These are phyloP conservation scores for Pitta sordida DNA, from an alignment of 2,113 vertebrate genomes.

Conservation along the genomic window DNA sequence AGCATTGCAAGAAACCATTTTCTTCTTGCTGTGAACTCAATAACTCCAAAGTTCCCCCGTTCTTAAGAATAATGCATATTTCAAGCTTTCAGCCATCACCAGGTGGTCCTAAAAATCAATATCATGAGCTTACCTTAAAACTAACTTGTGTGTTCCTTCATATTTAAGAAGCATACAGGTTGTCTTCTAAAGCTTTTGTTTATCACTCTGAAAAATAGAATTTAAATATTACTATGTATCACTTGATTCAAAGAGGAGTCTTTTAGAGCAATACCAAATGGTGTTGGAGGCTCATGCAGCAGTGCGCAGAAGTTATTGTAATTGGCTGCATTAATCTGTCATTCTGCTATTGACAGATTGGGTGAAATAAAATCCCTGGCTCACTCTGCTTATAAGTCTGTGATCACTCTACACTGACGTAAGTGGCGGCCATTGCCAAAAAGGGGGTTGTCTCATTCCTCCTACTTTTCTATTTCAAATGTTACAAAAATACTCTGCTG, in stretches of 20 bases:
- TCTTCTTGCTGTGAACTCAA: not conserved
- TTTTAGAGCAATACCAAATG: not conserved
- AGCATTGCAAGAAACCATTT: not conserved
- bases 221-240: not conserved
- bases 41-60: not conserved
- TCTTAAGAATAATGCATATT: not conserved
- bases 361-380: not conserved
- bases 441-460: not conserved
- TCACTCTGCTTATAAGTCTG: not conserved
- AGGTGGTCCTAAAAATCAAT: not conserved
- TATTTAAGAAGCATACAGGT: not conserved
- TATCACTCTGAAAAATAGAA: not conserved
- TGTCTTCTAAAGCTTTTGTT: not conserved
- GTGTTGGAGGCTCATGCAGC: not conserved
- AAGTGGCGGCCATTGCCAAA: not conserved
- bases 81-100: not conserved
- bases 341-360: not conserved
- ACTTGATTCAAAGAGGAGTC: not conserved
- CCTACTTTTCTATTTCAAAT: not conserved
- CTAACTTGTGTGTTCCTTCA: not conserved
- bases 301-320: not conserved
- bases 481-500: not conserved
- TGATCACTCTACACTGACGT: not conserved
- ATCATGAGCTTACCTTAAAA: not conserved
- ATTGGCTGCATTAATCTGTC: not conserved